A percentile compares a stretch with the other conserved stretches of the same genome.
These are phyloP conservation scores for Ceratotherium simum DNA, from an alignment of 2,113 vertebrate species.

Conservation along the genomic window DNA sequence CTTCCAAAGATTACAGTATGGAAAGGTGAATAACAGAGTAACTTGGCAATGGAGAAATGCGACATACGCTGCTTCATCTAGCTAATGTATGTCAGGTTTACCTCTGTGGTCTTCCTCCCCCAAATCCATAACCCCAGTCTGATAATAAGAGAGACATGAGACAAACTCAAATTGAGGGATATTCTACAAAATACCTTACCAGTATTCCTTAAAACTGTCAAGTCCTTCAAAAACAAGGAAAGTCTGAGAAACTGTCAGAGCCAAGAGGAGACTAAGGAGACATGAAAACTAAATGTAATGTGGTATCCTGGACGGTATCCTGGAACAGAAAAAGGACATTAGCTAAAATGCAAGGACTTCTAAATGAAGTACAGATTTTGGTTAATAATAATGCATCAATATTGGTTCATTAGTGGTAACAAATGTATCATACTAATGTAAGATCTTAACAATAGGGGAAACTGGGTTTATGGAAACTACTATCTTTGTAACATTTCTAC, in stretches of 20 bases:
- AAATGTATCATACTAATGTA: background rate
- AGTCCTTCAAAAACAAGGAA: background rate
- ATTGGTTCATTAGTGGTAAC: background rate
- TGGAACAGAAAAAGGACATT: background rate
- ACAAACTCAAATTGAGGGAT: background rate
- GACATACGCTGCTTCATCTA: background rate
- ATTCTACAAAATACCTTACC: background rate
- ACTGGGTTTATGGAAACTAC: background rate
- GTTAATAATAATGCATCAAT: background rate
- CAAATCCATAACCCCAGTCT: background rate
- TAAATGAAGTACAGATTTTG: background rate
- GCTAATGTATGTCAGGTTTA: background rate
- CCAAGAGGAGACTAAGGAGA: background rate
- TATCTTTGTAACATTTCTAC: background rate
- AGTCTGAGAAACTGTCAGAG: background rate
- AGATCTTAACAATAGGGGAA: background rate
- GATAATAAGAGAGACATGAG: background rate
- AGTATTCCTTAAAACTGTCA: background rate
- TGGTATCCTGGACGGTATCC: background rate
- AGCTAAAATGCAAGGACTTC: conserved; percentile 13
- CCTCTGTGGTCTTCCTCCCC: background rate
- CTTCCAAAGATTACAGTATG: background rate
- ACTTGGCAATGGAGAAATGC: background rate
- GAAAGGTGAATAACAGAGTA: background rate
- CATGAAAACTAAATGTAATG: background rate